Evolutionary conservation across 1,140 invertebrate species (phyloP), one percentile per base, ranked within the genome.

Genomic region (Microplitis mediator): DNA sequence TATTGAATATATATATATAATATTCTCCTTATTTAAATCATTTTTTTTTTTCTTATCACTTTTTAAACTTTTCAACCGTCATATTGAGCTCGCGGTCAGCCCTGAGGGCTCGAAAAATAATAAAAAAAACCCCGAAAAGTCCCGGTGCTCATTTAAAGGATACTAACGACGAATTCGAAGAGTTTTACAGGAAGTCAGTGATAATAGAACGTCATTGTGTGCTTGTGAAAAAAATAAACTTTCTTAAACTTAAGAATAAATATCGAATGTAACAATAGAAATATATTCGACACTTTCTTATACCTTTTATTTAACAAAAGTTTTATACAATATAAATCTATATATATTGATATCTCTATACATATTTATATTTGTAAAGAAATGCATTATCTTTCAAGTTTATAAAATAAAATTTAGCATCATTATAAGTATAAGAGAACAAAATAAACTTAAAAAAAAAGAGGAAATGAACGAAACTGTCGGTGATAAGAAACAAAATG

Each of bases 131-230:
- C 52, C 63, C 60, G 61, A 65, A 66, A 72, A 51, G 65, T 52
- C 63, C 65, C 54, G 70, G 35, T 50, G 69, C 70, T 72, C 71
- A 64, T 72, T 72, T 72, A 72, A 61, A 35, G 51, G 52, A 72
- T 67, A 64, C 71, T 72, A 72, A 72, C 64, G 71, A 72, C 63
- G 71, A 67, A 72, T 72, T 72, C 64, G 71, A 67, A 66, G 71
- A 72, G 64, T 72, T 72, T 67, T 34, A 65, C 62, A 36, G 70
- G 70, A 72, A 72, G 70, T 60, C 63, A 45, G 61, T 72, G 70
- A 72, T 72, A 72, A 72, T 66, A 51, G 70, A 71, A 14, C 14
- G 51, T 65, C 63, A 72, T 72, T 72, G 70, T 72, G 62, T 54
- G 34, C 16, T 69, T 13, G 36, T 16, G 36, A 50, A 58, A 58